Base-by-base conservation (phyloP, 2,113 vertebrate genomes). In the Myrmophylax atrothorax region DNA sequence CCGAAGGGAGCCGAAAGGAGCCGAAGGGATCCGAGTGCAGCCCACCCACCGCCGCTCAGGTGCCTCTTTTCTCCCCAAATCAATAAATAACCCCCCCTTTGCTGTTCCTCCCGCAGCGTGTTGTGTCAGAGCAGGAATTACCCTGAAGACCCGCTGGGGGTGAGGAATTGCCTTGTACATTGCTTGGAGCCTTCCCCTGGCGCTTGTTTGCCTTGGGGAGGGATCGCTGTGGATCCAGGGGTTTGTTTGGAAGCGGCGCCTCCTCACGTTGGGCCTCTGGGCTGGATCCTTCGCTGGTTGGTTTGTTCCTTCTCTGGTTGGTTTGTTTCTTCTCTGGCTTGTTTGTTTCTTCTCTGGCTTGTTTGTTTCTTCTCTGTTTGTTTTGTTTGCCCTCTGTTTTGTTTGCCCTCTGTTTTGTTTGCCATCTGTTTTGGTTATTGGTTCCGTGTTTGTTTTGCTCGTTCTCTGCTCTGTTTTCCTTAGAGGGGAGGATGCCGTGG, bases 81-180 rank as follows among this genome's bases (percentile, higher is more conserved):
- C 13, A 0, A 3, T 1, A 59, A 50, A 31, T 12, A 26, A 12
- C 7, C 31, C 53, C 17, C 37, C 29, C 5, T 20, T 10, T 10
- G 14, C 66, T 18, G 0, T 3, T 42, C 1, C 3, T 63, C 40
- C 26, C 3, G 42, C 8, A 37, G 38, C 1, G 1, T 0, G 2
- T 68, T 10, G 18, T 18, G 88, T 6, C 56, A 2, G 38, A 53
- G 94, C 49, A 9, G 53, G 70, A 44, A 1, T 63, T 47, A 7
- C 64, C 55, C 80, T 9, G 64, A 13, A 2, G 40, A 10, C 1
- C 14, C 22, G 38, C 15, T 2, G 44, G 18, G 26, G n/a, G 11
- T 6, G 52, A 72, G 69, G 53, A 46, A 31, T 28, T 40, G 44
- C 29, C 49, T 7, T 12, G 47, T 9, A 62, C 18, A 1, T 58